Evolutionary conservation across 2,797 vertebrate species (phyloP), one percentile per base, ranked within the genome.

Genomic region (Anas bahamensis): DNA sequence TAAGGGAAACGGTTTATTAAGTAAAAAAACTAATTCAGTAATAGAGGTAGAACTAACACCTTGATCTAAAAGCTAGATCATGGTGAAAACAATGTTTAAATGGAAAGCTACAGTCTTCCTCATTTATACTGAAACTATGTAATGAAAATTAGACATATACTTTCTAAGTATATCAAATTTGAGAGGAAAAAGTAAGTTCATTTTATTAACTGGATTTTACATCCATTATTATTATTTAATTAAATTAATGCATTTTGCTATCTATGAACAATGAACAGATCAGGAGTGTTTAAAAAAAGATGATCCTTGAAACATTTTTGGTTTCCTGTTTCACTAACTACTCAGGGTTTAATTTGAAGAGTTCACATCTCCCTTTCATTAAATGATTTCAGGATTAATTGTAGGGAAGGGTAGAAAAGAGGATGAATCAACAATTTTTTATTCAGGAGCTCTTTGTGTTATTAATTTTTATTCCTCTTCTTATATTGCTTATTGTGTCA

Each of bases 241-340:
- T 96, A 60, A 92, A 94, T 84, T 94, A 89, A 93, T 95, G 90
- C 35, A 88, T 88, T 96, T 94, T 74, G 17, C 61, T 65, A 61
- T 56, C 29, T 63, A 89, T 89, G 60, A 89, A 83, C 78, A 75
- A 86, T 80, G 31, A 93, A 64, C 37, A 77, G 44, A 93, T 50
- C 65, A 73, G n/a, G 3, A 83, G 29, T 81, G 65, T 68, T 94
- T 94, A 48, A 86, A 92, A 90, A 93, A 93, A 83, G 57, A 73
- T 89, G 69, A 97, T 93, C 77, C 77, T 75, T 88, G 61, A 77
- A 86, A 53, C 37, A 95, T 75, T 93, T 95, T 91, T 77, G 75
- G 85, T 97, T 89, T 97, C 85, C 75, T 65, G 28, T 95, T 97
- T 97, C 95, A 91, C 57, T 60, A 68, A 68, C 83, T 77, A 81